Percentiles rank a stretch among this genome's conserved stretches.
Conservation (phyloP, 2,888 invertebrate genomes). For the Melanchra persicariae region DNA sequence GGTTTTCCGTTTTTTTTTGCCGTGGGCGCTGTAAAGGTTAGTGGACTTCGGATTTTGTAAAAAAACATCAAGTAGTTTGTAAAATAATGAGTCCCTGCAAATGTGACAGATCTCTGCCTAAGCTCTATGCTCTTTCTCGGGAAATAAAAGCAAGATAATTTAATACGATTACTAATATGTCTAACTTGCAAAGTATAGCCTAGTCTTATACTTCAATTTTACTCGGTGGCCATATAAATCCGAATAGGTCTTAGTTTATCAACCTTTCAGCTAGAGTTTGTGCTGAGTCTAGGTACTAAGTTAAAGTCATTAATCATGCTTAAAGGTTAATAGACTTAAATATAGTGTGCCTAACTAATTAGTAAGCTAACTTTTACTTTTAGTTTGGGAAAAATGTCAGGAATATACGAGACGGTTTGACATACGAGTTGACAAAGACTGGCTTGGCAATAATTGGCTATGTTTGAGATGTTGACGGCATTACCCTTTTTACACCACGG, state of each 20-base stretch:
- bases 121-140: no score
- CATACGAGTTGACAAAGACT: no score
- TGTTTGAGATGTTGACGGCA: no score
- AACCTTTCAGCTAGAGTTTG: conserved; percentile 20
- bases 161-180: no score
- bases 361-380: conserved; percentile 1
- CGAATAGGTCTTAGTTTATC: conserved; percentile 1
- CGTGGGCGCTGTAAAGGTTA: background rate
- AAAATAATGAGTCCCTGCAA: background rate
- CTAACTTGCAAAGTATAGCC: no score
- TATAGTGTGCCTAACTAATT: conserved; percentile 20
- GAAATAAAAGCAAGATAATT: no score
- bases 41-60: background rate
- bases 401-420: background rate
- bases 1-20: background rate
- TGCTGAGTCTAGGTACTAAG: conserved; percentile 12
- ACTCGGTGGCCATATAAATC: background rate
- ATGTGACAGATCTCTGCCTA: background rate
- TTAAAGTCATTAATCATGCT: conserved; percentile 26
- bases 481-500: no score
- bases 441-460: background rate
- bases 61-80: background rate
- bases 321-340: conserved; percentile 35
- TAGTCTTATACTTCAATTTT: background rate
- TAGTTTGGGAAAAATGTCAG: background rate